Percentiles rank a stretch among this genome's conserved stretches.
Conservation (phyloP, 1,140 invertebrate genomes). For the Odontomachus brunneus region DNA sequence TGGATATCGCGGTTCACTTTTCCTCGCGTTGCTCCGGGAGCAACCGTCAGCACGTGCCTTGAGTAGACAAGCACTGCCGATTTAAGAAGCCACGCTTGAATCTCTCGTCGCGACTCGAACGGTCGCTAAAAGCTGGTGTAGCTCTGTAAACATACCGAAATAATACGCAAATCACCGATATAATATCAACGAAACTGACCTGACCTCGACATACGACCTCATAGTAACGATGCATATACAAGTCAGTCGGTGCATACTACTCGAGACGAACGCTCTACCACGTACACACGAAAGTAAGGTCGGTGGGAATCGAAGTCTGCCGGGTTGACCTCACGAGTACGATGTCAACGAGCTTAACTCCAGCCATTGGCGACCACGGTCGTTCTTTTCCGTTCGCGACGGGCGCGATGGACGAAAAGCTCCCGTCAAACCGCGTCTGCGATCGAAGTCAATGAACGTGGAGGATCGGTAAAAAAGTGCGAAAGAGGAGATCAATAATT, state of each 20-base stretch:
- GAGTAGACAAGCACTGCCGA: too few relatives aligned
- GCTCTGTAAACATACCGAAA: background rate
- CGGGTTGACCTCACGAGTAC: constrained; percentile 80
- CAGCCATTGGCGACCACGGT: constrained; percentile 43
- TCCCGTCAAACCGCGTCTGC: background rate
- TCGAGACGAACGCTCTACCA: background rate
- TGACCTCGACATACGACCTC: constrained; percentile 38
- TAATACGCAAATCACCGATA: constrained; percentile 36
- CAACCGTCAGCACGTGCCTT: too few relatives aligned
- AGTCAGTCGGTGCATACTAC: constrained; percentile 26
- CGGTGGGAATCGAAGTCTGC: constrained; percentile 80
- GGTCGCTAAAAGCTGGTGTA: background rate
- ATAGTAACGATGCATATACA: constrained; percentile 20
- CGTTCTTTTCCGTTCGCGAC: constrained; percentile 34
- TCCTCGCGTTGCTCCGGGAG: too few relatives aligned
- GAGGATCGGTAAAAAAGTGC: constrained; percentile 26
- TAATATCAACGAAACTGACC: constrained; percentile 34
- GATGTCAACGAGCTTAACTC: constrained; percentile 83
- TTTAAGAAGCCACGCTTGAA: too few relatives aligned
- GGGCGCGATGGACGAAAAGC: constrained; percentile 8
- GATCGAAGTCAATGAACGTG: constrained; percentile 27
- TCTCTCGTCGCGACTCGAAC: background rate
- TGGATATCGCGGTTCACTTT: too few relatives aligned
- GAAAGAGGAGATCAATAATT: constrained; percentile 10
- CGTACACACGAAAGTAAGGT: constrained; percentile 64